Evolutionary conservation across 1,140 invertebrate genomes (phyloP), one percentile per base, ranked within the genome.

Genomic region (Lineus longissimus): DNA sequence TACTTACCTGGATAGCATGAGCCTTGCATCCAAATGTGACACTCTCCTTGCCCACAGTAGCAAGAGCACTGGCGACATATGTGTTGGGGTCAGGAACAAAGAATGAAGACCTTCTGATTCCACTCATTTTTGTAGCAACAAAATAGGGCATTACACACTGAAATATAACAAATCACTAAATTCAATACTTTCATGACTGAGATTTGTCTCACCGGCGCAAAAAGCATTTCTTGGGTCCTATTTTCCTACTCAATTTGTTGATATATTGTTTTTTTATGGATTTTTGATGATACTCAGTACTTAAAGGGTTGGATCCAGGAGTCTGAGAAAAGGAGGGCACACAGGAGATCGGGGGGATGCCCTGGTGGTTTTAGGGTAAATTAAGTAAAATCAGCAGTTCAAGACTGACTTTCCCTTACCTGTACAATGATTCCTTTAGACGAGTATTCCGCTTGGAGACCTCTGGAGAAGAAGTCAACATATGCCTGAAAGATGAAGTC

Each of bases 121-220:
- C 91, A 22, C 91, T 91, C 93, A 97, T 93, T 71, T 95, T 96
- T 0, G 94, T 94, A 2, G 92, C 91, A 0, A 98, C 94, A 70
- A 91, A 93, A 23, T 91, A 93, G 0, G 94, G 94, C 51, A 90
- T 77, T 1, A 97, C 83, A 74, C 90, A 91, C 83, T 97, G 91
- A 2, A 94, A 84, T 17, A 59, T 41, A 17, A 47, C 31, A 30
- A 62, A 29, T 66, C 51, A 61, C 6, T 29, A 40, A 47, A 59
- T 31, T 41, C 51, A 11, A 23, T 55, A 22, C 25, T 13, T 33
- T 13, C 13, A 30, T 15, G 25, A 30, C 17, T 22, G 6, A 23
- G 19, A 2, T 27, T 36, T n/a, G 2, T 17, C 1, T 1, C 30
- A 29, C n/a, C n/a, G n/a, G n/a, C n/a, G n/a, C n/a, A n/a, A n/a